Evolutionary conservation across 2,797 vertebrate species (phyloP).

Genomic region (Urosaurus nigricauda): DNA sequence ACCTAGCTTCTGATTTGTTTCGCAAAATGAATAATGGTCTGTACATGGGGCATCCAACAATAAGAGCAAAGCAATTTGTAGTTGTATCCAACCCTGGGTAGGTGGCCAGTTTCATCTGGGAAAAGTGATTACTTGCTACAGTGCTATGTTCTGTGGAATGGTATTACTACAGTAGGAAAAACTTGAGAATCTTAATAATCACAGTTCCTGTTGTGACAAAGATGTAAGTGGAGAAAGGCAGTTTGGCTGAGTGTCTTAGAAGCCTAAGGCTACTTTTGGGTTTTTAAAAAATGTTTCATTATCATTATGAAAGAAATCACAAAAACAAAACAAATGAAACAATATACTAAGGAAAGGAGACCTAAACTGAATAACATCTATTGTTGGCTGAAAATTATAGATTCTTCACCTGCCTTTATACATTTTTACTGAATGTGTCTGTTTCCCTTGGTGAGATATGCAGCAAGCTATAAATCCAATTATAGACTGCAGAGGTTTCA

Average conservation of each 20-base stretch:
- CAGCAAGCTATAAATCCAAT: neutral
- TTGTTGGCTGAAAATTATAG: neutral
- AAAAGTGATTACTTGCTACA: constrained; percentile 27
- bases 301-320: constrained; percentile 2
- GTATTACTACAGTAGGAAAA: neutral
- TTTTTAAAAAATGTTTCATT: neutral
- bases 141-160: neutral
- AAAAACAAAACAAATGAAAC: neutral
- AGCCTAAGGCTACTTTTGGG: neutral
- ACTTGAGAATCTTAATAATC: neutral
- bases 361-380: neutral
- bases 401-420: neutral
- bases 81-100: neutral
- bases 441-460: neutral
- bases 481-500: neutral
- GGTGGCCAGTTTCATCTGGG: neutral
- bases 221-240: constrained; percentile 30
- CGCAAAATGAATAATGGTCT: neutral
- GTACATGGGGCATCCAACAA: neutral
- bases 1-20: neutral
- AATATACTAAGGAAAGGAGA: neutral
- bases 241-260: neutral
- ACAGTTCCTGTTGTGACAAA: constrained; percentile 7
- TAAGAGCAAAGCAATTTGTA: constrained; percentile 27
- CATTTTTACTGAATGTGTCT: neutral